A percentile compares a stretch with the other conserved stretches of the same genome.
These are phyloP conservation scores for Aurelia coerulea DNA, from an alignment of 30 jellyfish, hydroid and myxozoan genomes.

Conservation along the genomic window DNA sequence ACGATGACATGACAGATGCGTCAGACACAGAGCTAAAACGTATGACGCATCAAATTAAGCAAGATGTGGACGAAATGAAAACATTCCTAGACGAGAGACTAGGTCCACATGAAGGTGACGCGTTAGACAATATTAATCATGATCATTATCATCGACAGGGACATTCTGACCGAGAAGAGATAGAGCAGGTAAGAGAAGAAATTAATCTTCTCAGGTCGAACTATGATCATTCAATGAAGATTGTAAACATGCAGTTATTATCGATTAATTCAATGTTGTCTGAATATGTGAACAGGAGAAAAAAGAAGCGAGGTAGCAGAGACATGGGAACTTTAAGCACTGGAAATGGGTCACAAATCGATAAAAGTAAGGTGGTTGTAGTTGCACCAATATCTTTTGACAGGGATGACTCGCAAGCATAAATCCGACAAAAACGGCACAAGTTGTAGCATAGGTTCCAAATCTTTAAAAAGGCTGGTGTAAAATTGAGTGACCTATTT, in stretches of 20 bases:
- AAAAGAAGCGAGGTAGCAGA: constrained; percentile 15
- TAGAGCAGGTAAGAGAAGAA: constrained; percentile 20
- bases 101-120: constrained; percentile 22
- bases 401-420: constrained; percentile 12
- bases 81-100: constrained; percentile 45
- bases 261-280: constrained; percentile 68
- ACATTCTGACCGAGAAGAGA: background rate
- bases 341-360: background rate
- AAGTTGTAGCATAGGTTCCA: no score
- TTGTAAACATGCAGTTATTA: constrained; percentile 50
- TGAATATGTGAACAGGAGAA: constrained; percentile 15
- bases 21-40: constrained; percentile 72
- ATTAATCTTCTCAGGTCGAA: constrained; percentile 36
- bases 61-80: constrained; percentile 58
- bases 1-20: constrained; percentile 83
- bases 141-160: background rate
- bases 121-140: background rate
- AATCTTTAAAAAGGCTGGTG: no score
- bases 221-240: constrained; percentile 65
- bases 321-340: background rate
- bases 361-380: constrained; percentile 10
- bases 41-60: constrained; percentile 84
- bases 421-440: background rate
- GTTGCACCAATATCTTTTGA: constrained; percentile 53
- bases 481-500: no score